Evolutionary conservation across 2,888 invertebrate genomes (phyloP).

Genomic region (Heliconius ethilla): DNA sequence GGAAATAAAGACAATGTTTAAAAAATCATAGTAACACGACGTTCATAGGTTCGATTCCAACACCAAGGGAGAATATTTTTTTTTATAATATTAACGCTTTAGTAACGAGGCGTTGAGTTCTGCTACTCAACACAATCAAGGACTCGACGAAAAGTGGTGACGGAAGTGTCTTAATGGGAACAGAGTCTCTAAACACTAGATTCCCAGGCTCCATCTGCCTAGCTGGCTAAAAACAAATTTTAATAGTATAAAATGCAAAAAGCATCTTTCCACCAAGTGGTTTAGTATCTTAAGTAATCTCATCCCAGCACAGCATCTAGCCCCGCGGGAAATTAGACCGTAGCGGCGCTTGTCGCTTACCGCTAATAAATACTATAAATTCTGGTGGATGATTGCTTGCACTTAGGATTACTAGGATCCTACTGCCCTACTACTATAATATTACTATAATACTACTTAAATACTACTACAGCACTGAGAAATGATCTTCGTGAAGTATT

Average conservation of each 20-base stretch:
- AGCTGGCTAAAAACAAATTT: neutral
- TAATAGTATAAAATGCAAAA: neutral
- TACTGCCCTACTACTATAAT: neutral
- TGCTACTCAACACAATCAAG: too few relatives aligned
- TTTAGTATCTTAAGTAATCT: constrained; percentile 16
- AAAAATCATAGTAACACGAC: too few relatives aligned
- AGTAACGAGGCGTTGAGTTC: neutral
- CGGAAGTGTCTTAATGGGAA: too few relatives aligned
- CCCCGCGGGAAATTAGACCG: constrained; percentile 38
- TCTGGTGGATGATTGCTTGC: constrained; percentile 29
- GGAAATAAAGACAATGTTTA: too few relatives aligned
- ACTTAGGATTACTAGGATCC: neutral
- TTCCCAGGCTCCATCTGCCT: too few relatives aligned
- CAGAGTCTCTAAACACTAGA: too few relatives aligned
- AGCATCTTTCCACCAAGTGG: neutral
- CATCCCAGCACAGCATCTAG: neutral
- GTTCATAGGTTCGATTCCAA: too few relatives aligned
- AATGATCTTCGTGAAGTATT: neutral
- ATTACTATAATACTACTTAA: neutral
- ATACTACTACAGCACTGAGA: neutral
- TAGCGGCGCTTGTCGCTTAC: constrained; percentile 16
- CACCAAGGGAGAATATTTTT: too few relatives aligned
- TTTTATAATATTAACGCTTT: neutral
- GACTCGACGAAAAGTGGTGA: too few relatives aligned
- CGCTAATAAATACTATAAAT: constrained; percentile 29